Evolutionary conservation across 2,797 vertebrate species (phyloP).

Genomic region (Melanotaenia boesemani): DNA sequence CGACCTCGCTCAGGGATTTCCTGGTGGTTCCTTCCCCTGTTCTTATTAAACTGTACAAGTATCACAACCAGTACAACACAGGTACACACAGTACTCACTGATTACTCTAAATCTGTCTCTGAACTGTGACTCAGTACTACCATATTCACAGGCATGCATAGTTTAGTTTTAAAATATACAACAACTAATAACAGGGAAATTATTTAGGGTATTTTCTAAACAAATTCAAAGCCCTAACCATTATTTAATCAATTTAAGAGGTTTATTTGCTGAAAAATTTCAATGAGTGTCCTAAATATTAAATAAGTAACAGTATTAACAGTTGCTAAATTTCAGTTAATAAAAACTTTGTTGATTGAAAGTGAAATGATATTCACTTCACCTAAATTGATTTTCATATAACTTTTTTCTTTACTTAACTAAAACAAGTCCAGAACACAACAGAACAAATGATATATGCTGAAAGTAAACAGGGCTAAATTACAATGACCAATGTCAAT

Average conservation of each 20-base stretch:
- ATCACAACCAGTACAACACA: constrained; percentile 92
- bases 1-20: constrained; percentile 91
- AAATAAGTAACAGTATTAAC: not conserved
- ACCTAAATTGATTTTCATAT: constrained; percentile 1
- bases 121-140: not conserved
- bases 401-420: not conserved
- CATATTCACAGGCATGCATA: not conserved
- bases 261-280: not conserved
- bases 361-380: not conserved
- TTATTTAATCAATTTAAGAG: not conserved
- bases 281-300: not conserved
- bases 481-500: constrained; percentile 21
- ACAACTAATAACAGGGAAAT: not conserved
- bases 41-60: constrained; percentile 96
- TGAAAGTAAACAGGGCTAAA: not conserved
- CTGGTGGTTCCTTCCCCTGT: constrained; percentile 96
- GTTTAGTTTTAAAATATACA: not conserved
- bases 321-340: not conserved
- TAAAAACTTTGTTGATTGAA: not conserved
- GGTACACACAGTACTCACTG: constrained; percentile 73
- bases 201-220: not conserved
- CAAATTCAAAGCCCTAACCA: not conserved
- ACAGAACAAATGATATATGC: not conserved
- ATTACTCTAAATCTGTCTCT: not conserved
- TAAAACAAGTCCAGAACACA: not conserved